Base-by-base conservation (phyloP, 2,113 vertebrate genomes). In the Benthochromis sp. region DNA sequence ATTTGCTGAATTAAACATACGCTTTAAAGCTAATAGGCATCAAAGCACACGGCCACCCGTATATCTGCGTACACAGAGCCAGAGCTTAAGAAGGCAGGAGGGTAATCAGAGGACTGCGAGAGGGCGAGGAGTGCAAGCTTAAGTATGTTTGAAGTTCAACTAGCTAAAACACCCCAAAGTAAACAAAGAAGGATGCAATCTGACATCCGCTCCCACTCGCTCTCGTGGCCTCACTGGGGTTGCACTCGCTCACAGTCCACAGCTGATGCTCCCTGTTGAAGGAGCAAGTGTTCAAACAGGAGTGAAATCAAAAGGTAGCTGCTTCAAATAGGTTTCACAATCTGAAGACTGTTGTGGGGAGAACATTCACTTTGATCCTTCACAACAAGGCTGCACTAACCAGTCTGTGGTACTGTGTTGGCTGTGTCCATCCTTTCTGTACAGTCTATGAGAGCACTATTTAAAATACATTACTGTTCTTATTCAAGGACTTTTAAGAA, bases 101-200 rank as follows among this genome's bases (percentile, higher is more conserved):
- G 57, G 29, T 86, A 63, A 89, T 84, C 87, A 79, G 55, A 61
- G 29, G 78, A 81, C 45, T 66, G 81, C 27, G 55, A 52, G 86
- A 85, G 80, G 61, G 38, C 5, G 27, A 88, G 61, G 81, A 82
- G 40, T 16, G 59, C 59, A 31, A 36, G 83, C 89, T 90, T 85
- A 86, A 83, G 40, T 59, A 63, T 71, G 63, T 63, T 47, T 84
- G 55, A 17, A 19, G 8, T 83, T 89, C 88, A 86, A 34, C 82
- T n/a, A 19, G 85, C 53, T 81, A 71, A 85, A 45, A 52, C 66
- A 57, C 84, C 31, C 43, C 11, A 43, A n/a, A 53, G 88, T 84
- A 91, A 91, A 90, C 83, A 88, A 91, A 93, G 27, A 82, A 11
- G 19, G 45, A 92, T 84, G 73, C 27, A 50, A 69, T 13, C 80